Conservation (phyloP, 2,113 vertebrate genomes). For the Gopherus flavomarginatus region DNA sequence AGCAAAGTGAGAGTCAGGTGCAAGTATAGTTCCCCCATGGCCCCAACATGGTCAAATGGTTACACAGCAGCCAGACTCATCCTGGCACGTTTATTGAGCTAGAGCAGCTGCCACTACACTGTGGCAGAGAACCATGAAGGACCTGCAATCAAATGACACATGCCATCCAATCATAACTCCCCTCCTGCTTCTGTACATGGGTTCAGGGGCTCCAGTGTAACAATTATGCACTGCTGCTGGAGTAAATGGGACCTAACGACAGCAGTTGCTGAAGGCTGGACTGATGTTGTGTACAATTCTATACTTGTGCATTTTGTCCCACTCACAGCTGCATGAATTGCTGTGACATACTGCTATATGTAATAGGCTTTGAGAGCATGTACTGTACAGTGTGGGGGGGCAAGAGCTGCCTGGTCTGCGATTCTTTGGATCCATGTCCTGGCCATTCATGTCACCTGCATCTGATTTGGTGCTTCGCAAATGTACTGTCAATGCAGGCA, state of each 20-base stretch:
- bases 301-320: background rate
- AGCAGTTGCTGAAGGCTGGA: background rate
- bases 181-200: background rate
- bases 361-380: background rate
- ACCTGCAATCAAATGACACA: conserved; percentile 26
- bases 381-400: conserved; percentile 17
- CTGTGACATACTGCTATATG: background rate
- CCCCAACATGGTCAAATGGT: background rate
- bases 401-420: conserved; percentile 12
- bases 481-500: background rate
- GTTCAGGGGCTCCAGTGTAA: background rate
- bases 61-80: background rate
- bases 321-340: background rate
- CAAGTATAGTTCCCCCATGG: background rate
- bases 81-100: background rate
- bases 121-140: background rate
- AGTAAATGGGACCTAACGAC: background rate
- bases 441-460: conserved; percentile 13
- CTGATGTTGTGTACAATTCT: background rate
- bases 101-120: background rate
- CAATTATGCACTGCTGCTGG: background rate
- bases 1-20: background rate
- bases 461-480: background rate
- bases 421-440: background rate
- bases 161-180: background rate